Conservation (phyloP, 2,113 vertebrate genomes). For the Thinocorus orbignyianus region DNA sequence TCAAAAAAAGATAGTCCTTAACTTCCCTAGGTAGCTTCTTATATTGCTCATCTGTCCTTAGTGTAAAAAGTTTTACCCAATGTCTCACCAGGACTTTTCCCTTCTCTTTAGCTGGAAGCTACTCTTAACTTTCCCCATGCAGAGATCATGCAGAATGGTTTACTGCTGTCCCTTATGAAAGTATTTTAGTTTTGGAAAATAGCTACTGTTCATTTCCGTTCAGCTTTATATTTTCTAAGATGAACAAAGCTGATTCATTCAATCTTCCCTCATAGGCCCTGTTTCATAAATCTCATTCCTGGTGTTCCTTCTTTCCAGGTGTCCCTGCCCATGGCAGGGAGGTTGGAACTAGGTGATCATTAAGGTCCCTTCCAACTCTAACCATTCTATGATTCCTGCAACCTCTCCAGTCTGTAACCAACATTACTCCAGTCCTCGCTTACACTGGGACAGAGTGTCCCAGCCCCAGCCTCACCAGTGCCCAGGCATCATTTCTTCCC, state of each 20-base stretch:
- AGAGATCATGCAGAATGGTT: background rate
- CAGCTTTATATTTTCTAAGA: background rate
- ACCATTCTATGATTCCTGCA: background rate
- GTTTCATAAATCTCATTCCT: background rate
- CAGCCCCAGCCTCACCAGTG: background rate
- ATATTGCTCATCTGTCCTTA: background rate
- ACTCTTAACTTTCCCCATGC: background rate
- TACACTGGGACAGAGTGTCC: background rate
- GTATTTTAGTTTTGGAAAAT: background rate
- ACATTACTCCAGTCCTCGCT: background rate
- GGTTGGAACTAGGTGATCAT: too few species aligned
- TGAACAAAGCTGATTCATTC: background rate
- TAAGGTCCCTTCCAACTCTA: too few species aligned
- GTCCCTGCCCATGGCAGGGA: too few species aligned
- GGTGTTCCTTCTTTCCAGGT: background rate
- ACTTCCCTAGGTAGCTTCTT: background rate
- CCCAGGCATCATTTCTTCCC: background rate
- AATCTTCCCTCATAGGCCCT: background rate
- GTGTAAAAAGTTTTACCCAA: background rate
- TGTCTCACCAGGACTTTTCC: background rate
- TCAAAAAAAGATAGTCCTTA: background rate
- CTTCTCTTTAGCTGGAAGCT: background rate
- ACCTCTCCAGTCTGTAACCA: background rate
- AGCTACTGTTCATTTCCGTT: background rate
- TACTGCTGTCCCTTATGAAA: background rate